Evolutionary conservation across 2,113 vertebrate genomes (phyloP).

Genomic region (human): GRCh38 chr14:88891501-88892000

Average conservation of each 20-base stretch:
- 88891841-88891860: background rate
- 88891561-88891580: background rate
- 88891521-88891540: background rate
- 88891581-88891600: background rate
- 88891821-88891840: background rate
- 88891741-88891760: background rate
- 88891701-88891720: background rate
- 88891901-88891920: background rate
- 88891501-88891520: background rate
- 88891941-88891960: background rate
- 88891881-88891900: background rate
- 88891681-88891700: background rate
- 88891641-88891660: background rate
- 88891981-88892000: background rate
- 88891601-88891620: background rate
- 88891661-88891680: background rate
- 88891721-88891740: conserved; percentile 29
- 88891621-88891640: background rate
- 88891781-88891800: background rate
- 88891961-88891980: too few relatives aligned
- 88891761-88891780: background rate
- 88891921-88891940: background rate
- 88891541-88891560: background rate
- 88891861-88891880: background rate
- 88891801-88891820: background rate